Conservation (phyloP, 2,113 vertebrate genomes). For the Corythornis vintsioides region DNA sequence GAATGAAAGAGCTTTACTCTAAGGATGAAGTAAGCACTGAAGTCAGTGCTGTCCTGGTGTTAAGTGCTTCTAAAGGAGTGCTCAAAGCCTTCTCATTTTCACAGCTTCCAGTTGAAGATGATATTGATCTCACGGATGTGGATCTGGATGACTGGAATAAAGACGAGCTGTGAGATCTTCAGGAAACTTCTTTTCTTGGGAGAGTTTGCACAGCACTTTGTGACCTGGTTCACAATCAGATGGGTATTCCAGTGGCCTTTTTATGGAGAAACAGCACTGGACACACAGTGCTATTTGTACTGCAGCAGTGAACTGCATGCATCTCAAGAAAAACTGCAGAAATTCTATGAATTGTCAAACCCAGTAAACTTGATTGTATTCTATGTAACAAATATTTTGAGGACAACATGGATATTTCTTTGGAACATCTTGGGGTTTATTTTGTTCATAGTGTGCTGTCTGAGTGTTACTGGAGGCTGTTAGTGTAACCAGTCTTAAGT, state of each 20-base stretch:
- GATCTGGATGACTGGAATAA: conserved; percentile 87
- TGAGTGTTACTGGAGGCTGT: conserved; percentile 71
- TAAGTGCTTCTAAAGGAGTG: not conserved
- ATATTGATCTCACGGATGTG: conserved; percentile 94
- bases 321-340: conserved; percentile 79
- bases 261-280: conserved; percentile 44
- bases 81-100: not conserved
- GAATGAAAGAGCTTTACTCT: not conserved
- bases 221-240: conserved; percentile 26
- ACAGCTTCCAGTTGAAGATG: conserved; percentile 93
- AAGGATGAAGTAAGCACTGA: not conserved
- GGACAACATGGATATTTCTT: conserved; percentile 56
- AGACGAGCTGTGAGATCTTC: conserved; percentile 83
- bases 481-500: conserved; percentile 74
- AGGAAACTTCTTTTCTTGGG: conserved; percentile 68
- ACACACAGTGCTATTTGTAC: conserved; percentile 40
- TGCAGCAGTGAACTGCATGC: conserved; percentile 69
- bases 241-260: conserved; percentile 67
- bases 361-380: conserved; percentile 77
- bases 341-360: conserved; percentile 86
- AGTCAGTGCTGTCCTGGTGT: not conserved
- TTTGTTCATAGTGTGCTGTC: conserved; percentile 61
- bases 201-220: conserved; percentile 54
- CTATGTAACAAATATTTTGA: conserved; percentile 70
- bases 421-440: conserved; percentile 28